Percentiles rank a stretch among this genome's conserved stretches.
Evolutionary conservation across 2,797 vertebrate genomes (phyloP).

Genomic region (Rousettus madagascariensis): DNA sequence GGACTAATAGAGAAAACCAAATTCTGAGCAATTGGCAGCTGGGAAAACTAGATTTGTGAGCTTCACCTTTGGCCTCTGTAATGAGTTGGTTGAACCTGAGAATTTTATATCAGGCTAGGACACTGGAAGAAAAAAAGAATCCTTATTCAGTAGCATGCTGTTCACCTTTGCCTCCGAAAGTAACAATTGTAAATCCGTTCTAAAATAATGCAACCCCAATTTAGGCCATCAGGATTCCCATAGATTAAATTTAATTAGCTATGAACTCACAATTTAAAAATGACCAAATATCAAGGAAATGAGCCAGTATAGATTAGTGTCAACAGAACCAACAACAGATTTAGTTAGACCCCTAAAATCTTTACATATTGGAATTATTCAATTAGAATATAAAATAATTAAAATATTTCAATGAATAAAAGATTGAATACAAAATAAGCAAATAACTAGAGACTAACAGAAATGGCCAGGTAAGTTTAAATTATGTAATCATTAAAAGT

Average conservation of each 20-base stretch:
- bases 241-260: constrained; percentile 13
- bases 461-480: not conserved
- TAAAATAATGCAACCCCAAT: not conserved
- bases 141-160: not conserved
- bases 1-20: not conserved
- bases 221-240: not conserved
- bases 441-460: not conserved
- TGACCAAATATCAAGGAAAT: not conserved
- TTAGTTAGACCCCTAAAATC: not conserved
- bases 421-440: not conserved
- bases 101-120: not conserved
- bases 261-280: constrained; percentile 3
- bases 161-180: not conserved
- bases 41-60: constrained; percentile 12
- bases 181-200: not conserved
- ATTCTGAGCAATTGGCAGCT: not conserved
- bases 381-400: not conserved
- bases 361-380: not conserved
- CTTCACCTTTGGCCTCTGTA: not conserved
- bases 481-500: constrained; percentile 11
- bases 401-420: constrained; percentile 1
- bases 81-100: not conserved
- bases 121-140: not conserved
- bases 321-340: not conserved
- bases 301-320: not conserved